phyloP scores from a whole-genome alignment of 2,888 invertebrate species.

The Andrena bucephala region DNA sequence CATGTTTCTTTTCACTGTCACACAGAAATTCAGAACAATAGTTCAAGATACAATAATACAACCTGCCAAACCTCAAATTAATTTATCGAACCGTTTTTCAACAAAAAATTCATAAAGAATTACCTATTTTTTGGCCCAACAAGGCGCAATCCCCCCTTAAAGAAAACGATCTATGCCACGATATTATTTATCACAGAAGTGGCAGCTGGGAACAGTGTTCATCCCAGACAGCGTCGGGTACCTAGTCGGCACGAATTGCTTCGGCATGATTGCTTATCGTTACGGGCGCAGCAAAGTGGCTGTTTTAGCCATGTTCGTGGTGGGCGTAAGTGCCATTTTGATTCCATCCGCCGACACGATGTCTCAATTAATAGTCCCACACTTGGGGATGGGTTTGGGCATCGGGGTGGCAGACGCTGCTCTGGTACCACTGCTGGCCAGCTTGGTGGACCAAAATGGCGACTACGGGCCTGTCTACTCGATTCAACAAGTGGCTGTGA shows the following conservation, averaged over 20 bases:
- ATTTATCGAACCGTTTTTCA: no score
- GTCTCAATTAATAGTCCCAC: slow-evolving; percentile 89
- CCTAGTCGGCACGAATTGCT: slow-evolving; percentile 92
- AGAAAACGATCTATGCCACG: no score
- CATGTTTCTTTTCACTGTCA: no score
- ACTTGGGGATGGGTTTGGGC: slow-evolving; percentile 92
- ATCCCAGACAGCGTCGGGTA: slow-evolving; percentile 95
- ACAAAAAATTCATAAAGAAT: no score
- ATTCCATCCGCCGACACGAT: slow-evolving; percentile 89
- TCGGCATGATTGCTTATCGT: slow-evolving; percentile 89
- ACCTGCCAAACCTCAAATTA: no score
- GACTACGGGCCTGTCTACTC: slow-evolving; percentile 93
- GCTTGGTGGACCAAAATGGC: slow-evolving; percentile 89
- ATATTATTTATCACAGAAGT: slow-evolving; percentile 84
- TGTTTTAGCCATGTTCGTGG: slow-evolving; percentile 87
- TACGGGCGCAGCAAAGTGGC: slow-evolving; percentile 89
- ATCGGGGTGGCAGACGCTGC: slow-evolving; percentile 93
- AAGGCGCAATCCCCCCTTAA: no score
- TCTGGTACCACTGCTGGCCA: slow-evolving; percentile 91
- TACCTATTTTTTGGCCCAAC: no score
- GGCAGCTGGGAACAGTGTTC: slow-evolving; percentile 93
- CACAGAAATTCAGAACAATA: no score
- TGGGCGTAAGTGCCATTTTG: slow-evolving; percentile 88
- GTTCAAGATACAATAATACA: no score
- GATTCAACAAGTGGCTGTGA: slow-evolving; percentile 93